These are phyloP conservation scores for Ophion ventricosus DNA, from an alignment of 2,888 invertebrate genomes.

Conservation along the genomic window DNA sequence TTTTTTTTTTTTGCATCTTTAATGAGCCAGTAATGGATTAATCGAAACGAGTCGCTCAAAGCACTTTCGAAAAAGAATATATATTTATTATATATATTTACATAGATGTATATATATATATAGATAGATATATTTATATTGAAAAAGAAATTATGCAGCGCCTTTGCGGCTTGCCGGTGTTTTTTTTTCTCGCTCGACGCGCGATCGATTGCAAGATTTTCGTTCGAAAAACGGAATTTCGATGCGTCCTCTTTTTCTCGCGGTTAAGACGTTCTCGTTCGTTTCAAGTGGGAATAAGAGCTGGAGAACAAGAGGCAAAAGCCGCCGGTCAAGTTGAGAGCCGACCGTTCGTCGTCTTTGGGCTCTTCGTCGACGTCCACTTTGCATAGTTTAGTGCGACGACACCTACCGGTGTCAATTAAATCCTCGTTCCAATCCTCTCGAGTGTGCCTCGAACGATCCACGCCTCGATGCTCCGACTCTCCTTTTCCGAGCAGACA, in stretches of 20 bases:
- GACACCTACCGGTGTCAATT: conserved; percentile 82
- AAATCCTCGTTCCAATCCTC: conserved; percentile 75
- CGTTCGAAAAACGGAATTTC: neutral
- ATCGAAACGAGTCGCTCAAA: too few species aligned
- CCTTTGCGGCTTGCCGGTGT: neutral
- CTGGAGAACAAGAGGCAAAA: conserved; percentile 42
- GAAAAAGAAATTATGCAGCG: neutral
- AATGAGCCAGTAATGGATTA: too few species aligned
- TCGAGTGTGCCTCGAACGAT: conserved; percentile 58
- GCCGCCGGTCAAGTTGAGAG: conserved; percentile 41
- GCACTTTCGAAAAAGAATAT: too few species aligned
- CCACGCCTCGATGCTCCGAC: conserved; percentile 61
- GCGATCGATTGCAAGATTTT: neutral
- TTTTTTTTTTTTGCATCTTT: too few species aligned
- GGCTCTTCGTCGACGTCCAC: conserved; percentile 69
- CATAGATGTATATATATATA: neutral
- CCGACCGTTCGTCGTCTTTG: conserved; percentile 59
- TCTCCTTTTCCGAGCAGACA: conserved; percentile 52
- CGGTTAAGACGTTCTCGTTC: conserved; percentile 35
- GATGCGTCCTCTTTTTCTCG: conserved; percentile 18
- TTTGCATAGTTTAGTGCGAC: conserved; percentile 81
- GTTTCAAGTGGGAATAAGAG: conserved; percentile 33
- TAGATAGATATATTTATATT: neutral
- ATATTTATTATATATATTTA: neutral
- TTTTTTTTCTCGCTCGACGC: neutral